Evolutionary conservation across 2,113 vertebrate genomes (phyloP).

Genomic region (Saguinus imperator): DNA sequence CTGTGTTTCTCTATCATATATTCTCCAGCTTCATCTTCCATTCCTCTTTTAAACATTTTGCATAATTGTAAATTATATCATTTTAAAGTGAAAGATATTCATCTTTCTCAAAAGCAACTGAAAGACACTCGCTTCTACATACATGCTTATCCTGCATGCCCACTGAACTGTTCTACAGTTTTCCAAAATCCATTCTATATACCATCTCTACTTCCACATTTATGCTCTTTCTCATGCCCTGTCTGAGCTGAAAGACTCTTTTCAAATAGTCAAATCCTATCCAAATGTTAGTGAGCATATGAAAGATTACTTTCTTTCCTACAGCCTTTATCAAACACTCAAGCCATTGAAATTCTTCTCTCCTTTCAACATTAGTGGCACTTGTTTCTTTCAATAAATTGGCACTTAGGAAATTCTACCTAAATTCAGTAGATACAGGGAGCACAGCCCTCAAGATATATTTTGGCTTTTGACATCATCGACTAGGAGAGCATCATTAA

Average conservation of each 20-base stretch:
- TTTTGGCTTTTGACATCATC: neutral
- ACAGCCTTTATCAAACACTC: neutral
- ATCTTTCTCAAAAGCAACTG: neutral
- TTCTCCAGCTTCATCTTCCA: neutral
- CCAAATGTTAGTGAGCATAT: neutral
- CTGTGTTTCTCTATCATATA: neutral
- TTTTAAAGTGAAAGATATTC: neutral
- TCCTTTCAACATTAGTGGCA: neutral
- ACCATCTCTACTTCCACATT: neutral
- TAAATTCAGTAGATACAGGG: neutral
- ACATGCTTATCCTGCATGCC: neutral
- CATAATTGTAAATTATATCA: neutral
- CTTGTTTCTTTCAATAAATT: neutral
- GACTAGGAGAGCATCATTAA: neutral
- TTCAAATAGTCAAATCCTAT: neutral
- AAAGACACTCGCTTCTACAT: neutral
- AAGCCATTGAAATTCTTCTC: neutral
- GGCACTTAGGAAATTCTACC: conserved; percentile 10
- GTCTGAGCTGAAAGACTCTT: neutral
- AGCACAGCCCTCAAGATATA: neutral
- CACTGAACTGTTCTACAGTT: neutral
- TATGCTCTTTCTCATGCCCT: neutral
- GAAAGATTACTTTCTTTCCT: neutral
- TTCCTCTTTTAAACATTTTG: neutral
- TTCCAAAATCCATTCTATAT: neutral